phyloP scores from a whole-genome alignment of 1,140 invertebrate species.

The Bactericera cockerelli region DNA sequence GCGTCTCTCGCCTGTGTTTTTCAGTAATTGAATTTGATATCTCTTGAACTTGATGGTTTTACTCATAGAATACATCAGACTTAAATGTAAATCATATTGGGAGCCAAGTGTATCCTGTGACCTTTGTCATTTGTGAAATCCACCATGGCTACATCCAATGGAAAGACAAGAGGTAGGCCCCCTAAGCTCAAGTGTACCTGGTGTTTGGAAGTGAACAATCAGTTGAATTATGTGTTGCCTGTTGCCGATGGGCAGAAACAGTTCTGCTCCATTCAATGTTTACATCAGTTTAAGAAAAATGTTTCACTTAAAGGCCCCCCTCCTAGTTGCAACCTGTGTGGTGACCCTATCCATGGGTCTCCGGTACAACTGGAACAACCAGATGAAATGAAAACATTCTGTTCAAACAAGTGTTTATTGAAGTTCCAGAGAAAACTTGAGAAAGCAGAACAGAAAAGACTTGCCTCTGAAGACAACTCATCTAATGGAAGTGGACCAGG shows the following conservation, averaged over 20 bases:
- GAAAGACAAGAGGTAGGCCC: slow-evolving; percentile 21
- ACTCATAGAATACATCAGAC: too few relatives aligned
- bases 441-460: neutral
- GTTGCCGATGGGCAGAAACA: slow-evolving; percentile 79
- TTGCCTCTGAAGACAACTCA: neutral
- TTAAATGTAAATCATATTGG: too few relatives aligned
- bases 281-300: slow-evolving; percentile 64
- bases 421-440: neutral
- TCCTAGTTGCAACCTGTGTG: slow-evolving; percentile 68
- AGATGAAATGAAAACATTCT: slow-evolving; percentile 29
- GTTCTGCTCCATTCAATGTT: slow-evolving; percentile 79
- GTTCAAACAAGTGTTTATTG: neutral
- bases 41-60: too few relatives aligned
- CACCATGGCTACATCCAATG: neutral
- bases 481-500: slow-evolving; percentile 35
- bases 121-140: neutral
- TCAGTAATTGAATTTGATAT: too few relatives aligned
- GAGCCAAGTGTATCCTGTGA: too few relatives aligned
- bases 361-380: slow-evolving; percentile 33
- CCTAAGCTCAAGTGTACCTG: slow-evolving; percentile 46
- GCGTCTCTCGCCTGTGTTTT: too few relatives aligned
- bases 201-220: slow-evolving; percentile 67
- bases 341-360: slow-evolving; percentile 61
- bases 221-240: slow-evolving; percentile 68
- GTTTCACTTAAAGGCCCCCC: slow-evolving; percentile 19